Base-by-base conservation (phyloP, 2,797 vertebrate genomes). In the Eulemur coronatus region DNA sequence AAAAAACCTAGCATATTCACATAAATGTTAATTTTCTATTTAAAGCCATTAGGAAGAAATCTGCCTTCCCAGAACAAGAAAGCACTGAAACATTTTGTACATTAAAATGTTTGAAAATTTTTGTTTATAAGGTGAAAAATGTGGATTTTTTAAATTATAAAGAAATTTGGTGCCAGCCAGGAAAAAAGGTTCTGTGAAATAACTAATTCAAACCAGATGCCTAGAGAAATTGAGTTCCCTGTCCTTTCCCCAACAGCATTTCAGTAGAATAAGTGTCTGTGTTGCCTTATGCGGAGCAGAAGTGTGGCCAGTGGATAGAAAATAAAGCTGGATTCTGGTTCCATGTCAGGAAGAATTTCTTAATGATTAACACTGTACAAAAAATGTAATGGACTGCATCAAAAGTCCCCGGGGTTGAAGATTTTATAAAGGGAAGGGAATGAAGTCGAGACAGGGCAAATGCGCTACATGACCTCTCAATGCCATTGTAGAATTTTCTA, bases 91-190 rank as follows among this genome's bases (percentile, higher is more conserved):
- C 38, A 28, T 92, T 80, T 52, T 95, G 55, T 87, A 79, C 10
- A 14, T 80, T 18, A 85, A 65, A 52, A 75, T 85, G 7, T 70
- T 95, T 26, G 38, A 41, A 61, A 93, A 52, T 20, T 55, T 84
- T 95, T 88, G 61, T 92, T 95, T 85, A 52, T 70, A 84, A 94
- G 63, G 59, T 91, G 13, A 86, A 89, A 97, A 80, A 87, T 65
- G 14, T 79, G 30, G 30, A 0, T 61, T 70, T 52, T 91, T 70
- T 8, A 38, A 79, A 92, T 95, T 72, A 57, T 92, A 75, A 95
- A 79, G 20, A 89, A 93, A 94, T 75, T 86, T 89, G 46, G 79
- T 78, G 30, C 43, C 81, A 91, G 35, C 73, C 30, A 91, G 48
- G 33, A 70, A 14, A 78, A 92, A 84, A 84, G 63, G 5, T 65